These are phyloP conservation scores for Mimachlamys varia DNA, from an alignment of 2,888 invertebrate species.

Conservation along the genomic window DNA sequence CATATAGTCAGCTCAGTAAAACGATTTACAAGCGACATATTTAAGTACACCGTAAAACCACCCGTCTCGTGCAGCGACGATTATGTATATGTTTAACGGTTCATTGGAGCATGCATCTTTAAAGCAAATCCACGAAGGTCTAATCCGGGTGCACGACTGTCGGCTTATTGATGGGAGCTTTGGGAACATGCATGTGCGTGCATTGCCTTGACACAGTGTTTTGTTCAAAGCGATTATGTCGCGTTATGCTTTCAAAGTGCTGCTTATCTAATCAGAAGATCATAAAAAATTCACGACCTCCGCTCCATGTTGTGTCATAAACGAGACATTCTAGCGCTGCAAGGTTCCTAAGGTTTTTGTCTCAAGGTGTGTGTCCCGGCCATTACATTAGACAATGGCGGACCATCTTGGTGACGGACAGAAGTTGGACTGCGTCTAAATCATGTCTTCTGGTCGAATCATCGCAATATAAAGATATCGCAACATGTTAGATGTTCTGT, in stretches of 20 bases:
- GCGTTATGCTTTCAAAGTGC: background rate
- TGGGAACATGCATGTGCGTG: slow-evolving; percentile 31
- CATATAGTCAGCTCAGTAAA: background rate
- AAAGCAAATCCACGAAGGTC: background rate
- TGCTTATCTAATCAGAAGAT: background rate
- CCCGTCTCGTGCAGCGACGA: background rate
- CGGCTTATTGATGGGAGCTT: background rate
- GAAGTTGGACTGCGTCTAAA: background rate
- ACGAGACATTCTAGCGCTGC: background rate
- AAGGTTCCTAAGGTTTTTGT: background rate
- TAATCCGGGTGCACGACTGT: slow-evolving; percentile 6
- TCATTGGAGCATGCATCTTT: background rate
- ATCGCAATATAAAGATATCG: too few relatives aligned
- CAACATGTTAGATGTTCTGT: too few relatives aligned
- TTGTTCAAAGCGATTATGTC: slow-evolving; percentile 34
- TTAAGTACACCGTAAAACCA: slow-evolving; percentile 10
- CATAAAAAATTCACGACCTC: background rate
- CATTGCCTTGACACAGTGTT: background rate
- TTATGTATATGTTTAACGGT: slow-evolving; percentile 1
- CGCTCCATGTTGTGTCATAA: background rate
- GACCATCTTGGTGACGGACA: background rate
- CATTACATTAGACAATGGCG: background rate
- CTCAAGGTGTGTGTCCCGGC: background rate
- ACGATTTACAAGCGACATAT: background rate
- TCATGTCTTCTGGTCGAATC: too few relatives aligned